Conservation (phyloP, 2,797 vertebrate species). For the Pipistrellus pipistrellus region DNA sequence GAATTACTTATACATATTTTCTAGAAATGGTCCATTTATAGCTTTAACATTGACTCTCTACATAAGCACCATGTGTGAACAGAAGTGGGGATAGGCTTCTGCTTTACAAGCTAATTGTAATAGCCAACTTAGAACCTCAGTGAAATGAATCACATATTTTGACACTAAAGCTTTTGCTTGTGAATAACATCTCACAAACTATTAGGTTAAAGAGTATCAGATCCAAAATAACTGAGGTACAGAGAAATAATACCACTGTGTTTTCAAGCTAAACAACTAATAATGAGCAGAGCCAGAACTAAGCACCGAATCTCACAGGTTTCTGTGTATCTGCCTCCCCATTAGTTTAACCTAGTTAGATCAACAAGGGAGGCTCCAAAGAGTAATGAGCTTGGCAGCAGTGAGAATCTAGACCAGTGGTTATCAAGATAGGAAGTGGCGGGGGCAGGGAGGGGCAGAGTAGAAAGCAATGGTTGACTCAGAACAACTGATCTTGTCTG, state of each 20-base stretch:
- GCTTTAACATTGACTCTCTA: background rate
- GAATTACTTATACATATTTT: conserved; percentile 35
- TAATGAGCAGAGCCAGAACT: background rate
- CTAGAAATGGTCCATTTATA: background rate
- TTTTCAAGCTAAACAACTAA: background rate
- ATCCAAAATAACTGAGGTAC: background rate
- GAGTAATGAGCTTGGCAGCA: background rate
- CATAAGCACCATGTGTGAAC: background rate
- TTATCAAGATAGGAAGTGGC: background rate
- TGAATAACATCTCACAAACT: background rate
- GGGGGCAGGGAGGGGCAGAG: rapidly evolving
- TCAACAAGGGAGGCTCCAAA: background rate
- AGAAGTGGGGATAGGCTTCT: background rate
- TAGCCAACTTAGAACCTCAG: conserved; percentile 16
- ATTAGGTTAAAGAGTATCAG: conserved; percentile 3
- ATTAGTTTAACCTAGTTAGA: background rate
- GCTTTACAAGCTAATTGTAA: conserved; percentile 28
- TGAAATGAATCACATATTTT: conserved; percentile 30
- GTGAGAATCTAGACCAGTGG: background rate
- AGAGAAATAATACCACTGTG: background rate
- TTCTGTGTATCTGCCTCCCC: background rate
- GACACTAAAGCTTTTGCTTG: background rate
- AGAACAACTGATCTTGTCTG: background rate
- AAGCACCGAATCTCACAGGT: background rate
- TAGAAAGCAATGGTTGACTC: background rate